Percentiles rank a stretch among this genome's conserved stretches.
Conservation (phyloP, 2,888 invertebrate genomes). For the Hemaris fuciformis region DNA sequence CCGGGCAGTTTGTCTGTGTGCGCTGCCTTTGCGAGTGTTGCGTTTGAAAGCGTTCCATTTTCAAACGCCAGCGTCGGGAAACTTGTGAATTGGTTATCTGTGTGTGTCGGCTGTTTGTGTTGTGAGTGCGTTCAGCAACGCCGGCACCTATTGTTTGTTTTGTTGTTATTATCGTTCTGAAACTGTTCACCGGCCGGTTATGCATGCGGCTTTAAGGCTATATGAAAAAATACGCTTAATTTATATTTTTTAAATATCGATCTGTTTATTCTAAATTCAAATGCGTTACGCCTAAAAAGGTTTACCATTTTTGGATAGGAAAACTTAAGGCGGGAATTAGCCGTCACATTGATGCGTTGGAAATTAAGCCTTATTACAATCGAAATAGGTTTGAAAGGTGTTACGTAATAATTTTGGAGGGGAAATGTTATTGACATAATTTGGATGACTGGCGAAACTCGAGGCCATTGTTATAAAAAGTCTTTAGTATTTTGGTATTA, state of each 20-base stretch:
- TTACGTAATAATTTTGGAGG: slow-evolving; percentile 25
- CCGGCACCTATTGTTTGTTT: slow-evolving; percentile 68
- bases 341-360: slow-evolving; percentile 24
- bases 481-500: not conserved
- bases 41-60: slow-evolving; percentile 63
- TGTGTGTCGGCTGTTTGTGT: slow-evolving; percentile 53
- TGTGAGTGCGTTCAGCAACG: slow-evolving; percentile 56
- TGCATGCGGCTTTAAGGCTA: not conserved
- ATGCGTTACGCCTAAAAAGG: slow-evolving; percentile 20
- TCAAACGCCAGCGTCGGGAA: slow-evolving; percentile 56
- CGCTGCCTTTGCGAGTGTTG: slow-evolving; percentile 52
- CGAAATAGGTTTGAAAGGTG: slow-evolving; percentile 20
- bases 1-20: slow-evolving; percentile 58
- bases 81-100: slow-evolving; percentile 74
- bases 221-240: not conserved
- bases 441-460: slow-evolving; percentile 57
- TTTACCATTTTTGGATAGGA: slow-evolving; percentile 10
- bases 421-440: slow-evolving; percentile 53
- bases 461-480: not conserved
- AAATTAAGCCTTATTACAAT: slow-evolving; percentile 18
- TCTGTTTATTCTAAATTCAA: slow-evolving; percentile 16
- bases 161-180: slow-evolving; percentile 67
- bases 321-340: not conserved
- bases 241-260: not conserved
- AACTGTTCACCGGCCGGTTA: slow-evolving; percentile 32